These are phyloP conservation scores for Girardinus metallicus DNA, from an alignment of 2,797 vertebrate genomes.

Conservation along the genomic window DNA sequence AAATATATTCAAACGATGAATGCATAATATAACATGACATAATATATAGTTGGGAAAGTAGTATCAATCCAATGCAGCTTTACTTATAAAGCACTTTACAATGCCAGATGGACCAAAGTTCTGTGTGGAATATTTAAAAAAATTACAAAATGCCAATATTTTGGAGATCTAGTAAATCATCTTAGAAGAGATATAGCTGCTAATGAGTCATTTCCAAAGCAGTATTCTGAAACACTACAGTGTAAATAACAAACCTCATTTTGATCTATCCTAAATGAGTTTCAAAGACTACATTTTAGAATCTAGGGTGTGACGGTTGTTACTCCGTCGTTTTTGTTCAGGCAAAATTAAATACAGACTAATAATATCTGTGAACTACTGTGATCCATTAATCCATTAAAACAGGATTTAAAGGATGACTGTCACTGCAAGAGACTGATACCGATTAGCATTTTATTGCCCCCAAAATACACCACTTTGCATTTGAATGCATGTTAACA, in stretches of 20 bases:
- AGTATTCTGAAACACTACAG: neutral
- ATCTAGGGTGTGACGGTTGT: neutral
- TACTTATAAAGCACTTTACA: neutral
- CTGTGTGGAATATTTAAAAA: neutral
- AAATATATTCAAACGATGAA: too few relatives aligned
- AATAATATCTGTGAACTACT: conserved; percentile 32
- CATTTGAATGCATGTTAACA: conserved; percentile 28
- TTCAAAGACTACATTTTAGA: conserved; percentile 3
- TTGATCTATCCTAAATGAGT: neutral
- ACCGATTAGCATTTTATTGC: conserved; percentile 54
- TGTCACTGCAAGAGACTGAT: conserved; percentile 42
- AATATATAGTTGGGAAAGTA: neutral
- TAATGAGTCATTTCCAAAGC: neutral
- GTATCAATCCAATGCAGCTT: neutral
- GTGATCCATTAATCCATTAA: conserved; percentile 47
- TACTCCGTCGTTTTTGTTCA: conserved; percentile 10
- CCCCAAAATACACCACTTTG: conserved; percentile 40
- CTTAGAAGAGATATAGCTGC: neutral
- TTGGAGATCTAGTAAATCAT: neutral
- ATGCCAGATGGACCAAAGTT: neutral
- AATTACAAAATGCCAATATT: neutral
- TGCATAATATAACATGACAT: neutral
- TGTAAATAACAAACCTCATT: neutral
- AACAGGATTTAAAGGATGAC: conserved; percentile 44
- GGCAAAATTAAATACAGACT: conserved; percentile 34